Percentiles rank a stretch among this genome's conserved stretches.
Conservation (phyloP, 2,888 invertebrate genomes). For the Holacanthella duospinosa region DNA sequence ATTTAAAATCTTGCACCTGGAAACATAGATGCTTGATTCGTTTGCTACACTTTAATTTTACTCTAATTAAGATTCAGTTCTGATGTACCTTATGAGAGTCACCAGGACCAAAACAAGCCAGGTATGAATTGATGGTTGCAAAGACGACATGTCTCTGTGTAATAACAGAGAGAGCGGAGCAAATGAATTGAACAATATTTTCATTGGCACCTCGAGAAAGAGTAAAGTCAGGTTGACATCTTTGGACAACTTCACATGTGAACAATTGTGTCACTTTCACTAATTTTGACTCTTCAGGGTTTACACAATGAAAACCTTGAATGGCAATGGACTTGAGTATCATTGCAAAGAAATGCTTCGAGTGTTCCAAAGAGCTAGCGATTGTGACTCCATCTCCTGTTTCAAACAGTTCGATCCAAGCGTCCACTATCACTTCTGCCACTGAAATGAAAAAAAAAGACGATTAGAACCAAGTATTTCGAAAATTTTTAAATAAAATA, state of each 20-base stretch:
- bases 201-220: constrained; percentile 31
- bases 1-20: constrained; percentile 35
- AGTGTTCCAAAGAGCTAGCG: constrained; percentile 33
- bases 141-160: constrained; percentile 33
- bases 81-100: constrained; percentile 34
- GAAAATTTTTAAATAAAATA: not conserved
- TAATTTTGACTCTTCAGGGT: constrained; percentile 34
- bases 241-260: constrained; percentile 35
- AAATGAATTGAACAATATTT: constrained; percentile 29
- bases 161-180: constrained; percentile 29
- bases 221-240: constrained; percentile 32
- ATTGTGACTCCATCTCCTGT: constrained; percentile 36
- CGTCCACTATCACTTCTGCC: constrained; percentile 33
- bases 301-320: constrained; percentile 29
- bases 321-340: constrained; percentile 35
- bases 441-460: constrained; percentile 22
- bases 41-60: not conserved
- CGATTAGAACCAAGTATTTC: not conserved
- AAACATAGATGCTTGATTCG: not conserved
- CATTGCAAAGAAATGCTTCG: constrained; percentile 33
- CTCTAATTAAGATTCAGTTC: constrained; percentile 2
- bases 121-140: constrained; percentile 34
- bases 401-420: constrained; percentile 37
- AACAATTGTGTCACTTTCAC: constrained; percentile 35
- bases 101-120: constrained; percentile 37